Conservation (phyloP, 2,888 invertebrate genomes). For the Drosophila pseudotalamancana region DNA sequence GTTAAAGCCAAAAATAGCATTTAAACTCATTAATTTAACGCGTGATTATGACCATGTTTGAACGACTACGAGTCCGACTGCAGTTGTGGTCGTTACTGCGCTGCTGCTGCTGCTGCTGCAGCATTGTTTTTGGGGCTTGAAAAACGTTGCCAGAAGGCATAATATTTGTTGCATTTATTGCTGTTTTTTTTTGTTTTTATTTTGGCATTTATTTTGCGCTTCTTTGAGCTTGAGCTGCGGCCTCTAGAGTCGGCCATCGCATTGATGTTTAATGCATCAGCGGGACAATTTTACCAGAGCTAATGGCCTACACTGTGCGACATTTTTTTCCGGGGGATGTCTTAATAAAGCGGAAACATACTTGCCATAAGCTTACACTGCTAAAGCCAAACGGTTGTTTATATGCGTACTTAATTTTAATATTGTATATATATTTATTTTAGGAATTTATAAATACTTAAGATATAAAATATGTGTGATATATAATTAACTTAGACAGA, state of each 20-base stretch:
- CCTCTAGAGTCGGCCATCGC: constrained; percentile 49
- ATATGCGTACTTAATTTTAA: too few species aligned
- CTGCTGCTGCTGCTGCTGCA: not conserved
- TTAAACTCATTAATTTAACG: constrained; percentile 83
- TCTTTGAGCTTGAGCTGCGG: constrained; percentile 54
- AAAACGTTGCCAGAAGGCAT: constrained; percentile 76
- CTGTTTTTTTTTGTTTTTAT: constrained; percentile 20
- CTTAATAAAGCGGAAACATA: too few species aligned
- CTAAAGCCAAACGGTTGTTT: too few species aligned
- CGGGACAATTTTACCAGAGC: constrained; percentile 50
- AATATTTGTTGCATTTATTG: constrained; percentile 50
- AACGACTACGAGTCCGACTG: constrained; percentile 56
- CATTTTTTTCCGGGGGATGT: not conserved
- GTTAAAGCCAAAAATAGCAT: constrained; percentile 82
- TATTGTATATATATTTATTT: too few species aligned
- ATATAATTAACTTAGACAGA: too few species aligned
- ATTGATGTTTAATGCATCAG: constrained; percentile 79
- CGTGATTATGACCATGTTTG: constrained; percentile 82
- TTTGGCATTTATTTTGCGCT: constrained; percentile 71
- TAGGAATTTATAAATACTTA: too few species aligned
- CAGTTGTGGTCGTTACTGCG: constrained; percentile 10
- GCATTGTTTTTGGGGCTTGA: constrained; percentile 47
- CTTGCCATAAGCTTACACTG: too few species aligned
- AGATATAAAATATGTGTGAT: too few species aligned
- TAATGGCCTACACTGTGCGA: constrained; percentile 39